Base-by-base conservation (phyloP, 2,888 invertebrate species). In the Heteromurus nitidus region DNA sequence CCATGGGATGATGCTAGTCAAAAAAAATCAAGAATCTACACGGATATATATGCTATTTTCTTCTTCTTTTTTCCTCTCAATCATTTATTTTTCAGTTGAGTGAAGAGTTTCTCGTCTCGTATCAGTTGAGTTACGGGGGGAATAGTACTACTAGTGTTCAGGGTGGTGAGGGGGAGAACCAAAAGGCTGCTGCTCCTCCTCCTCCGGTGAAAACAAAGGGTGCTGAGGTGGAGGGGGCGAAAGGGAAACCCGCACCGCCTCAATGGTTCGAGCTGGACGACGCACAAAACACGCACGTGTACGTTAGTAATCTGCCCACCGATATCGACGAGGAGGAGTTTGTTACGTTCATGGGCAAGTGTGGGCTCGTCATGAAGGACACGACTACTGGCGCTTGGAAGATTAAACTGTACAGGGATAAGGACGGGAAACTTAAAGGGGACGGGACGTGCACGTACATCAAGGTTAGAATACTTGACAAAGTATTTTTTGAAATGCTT, bases 391-490 rank as follows among this genome's bases (percentile, higher is more conserved):
- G 93, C 86, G 94, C 94, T 88, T 94, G 94, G 89, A 98, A 97
- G 90, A 90, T 98, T 0, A 99, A 99, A 91, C 90, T 99, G 42
- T 99, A 99, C 89, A 92, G 92, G 86, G 92, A 93, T 88, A 93
- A 94, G 0, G 93, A 96, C 84, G 92, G 92, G 3, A 91, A 93
- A 82, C 91, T 95, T 36, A 99, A 99, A 91, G 99, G 99, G 11
- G 99, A 99, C 91, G 99, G 95, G 13, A 91, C 96, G 58, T 99
- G 99, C 89, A 96, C 97, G 85, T 99, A 97, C 88, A 96, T 99
- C 69, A 97, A 95, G 92, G 95, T 96, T 89, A 90, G 90, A 28
- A n/a, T n/a, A n/a, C n/a, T n/a, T n/a, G n/a, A n/a, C n/a, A n/a
- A n/a, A n/a, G n/a, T n/a, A n/a, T n/a, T n/a, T n/a, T n/a, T n/a